A percentile compares a stretch with the other conserved stretches of the same genome.
phyloP scores from a whole-genome alignment of 2,888 invertebrate genomes.

The Noctua pronuba region DNA sequence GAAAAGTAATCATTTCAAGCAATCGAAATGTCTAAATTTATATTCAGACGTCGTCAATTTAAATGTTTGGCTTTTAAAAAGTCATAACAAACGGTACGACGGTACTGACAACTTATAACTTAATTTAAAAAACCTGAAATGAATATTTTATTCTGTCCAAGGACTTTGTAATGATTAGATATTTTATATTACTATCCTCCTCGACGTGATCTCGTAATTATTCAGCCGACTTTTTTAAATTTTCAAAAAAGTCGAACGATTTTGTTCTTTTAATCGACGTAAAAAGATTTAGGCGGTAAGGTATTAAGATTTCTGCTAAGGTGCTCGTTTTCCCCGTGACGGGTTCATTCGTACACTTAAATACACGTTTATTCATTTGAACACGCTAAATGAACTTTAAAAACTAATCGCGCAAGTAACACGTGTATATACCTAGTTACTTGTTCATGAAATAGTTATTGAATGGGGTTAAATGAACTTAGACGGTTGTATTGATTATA shows the following conservation, averaged over 20 bases:
- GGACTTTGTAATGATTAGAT: slow-evolving; percentile 44
- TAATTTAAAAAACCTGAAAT: slow-evolving; percentile 55
- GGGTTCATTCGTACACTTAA: no score
- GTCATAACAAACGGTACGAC: slow-evolving; percentile 71
- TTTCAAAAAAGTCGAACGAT: neutral
- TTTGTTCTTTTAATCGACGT: slow-evolving; percentile 36
- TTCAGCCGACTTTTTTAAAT: slow-evolving; percentile 39
- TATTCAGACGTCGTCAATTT: slow-evolving; percentile 85
- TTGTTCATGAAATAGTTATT: no score
- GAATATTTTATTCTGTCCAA: slow-evolving; percentile 51
- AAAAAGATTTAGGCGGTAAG: slow-evolving; percentile 36
- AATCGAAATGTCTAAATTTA: slow-evolving; percentile 85
- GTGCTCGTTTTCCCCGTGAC: no score
- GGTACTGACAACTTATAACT: slow-evolving; percentile 47
- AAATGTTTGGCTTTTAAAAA: slow-evolving; percentile 79
- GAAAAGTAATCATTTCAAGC: slow-evolving; percentile 87
- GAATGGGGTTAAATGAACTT: no score
- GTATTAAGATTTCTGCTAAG: slow-evolving; percentile 30
- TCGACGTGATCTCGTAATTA: slow-evolving; percentile 35
- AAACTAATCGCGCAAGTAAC: no score
- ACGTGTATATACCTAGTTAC: no score
- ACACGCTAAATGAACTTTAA: no score
- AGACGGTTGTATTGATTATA: no score
- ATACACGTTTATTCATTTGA: no score
- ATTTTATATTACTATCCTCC: slow-evolving; percentile 48